Conservation (phyloP, 2,113 vertebrate species). For the Microcebus jonahi region DNA sequence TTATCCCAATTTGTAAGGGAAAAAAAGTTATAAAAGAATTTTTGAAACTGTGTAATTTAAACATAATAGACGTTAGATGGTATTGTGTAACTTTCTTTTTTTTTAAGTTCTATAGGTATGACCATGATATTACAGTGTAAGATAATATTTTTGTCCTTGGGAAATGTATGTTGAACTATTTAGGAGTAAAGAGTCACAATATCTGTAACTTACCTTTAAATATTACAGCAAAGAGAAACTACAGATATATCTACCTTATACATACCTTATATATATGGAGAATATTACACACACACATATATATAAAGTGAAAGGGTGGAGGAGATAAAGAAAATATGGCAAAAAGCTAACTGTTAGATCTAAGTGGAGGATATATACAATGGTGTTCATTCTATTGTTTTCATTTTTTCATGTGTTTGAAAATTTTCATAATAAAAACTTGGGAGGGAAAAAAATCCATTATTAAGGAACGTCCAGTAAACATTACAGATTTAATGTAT, state of each 20-base stretch:
- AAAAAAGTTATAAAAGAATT: neutral
- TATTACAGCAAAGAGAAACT: neutral
- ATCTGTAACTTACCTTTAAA: neutral
- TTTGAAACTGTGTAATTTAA: neutral
- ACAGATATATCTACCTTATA: neutral
- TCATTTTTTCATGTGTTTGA: neutral
- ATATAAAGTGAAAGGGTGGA: neutral
- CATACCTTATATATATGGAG: neutral
- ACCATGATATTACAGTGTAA: neutral
- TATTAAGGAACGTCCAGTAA: neutral
- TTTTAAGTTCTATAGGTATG: neutral
- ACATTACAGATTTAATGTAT: neutral
- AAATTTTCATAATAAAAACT: neutral
- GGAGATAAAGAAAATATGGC: neutral
- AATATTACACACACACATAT: neutral
- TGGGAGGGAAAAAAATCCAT: neutral
- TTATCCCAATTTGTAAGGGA: neutral
- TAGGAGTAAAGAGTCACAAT: neutral
- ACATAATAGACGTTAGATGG: neutral
- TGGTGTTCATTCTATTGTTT: neutral
- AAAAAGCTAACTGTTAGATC: neutral
- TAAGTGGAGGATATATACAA: neutral
- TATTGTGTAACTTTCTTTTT: neutral
- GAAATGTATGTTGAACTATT: neutral
- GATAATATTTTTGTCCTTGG: neutral